Evolutionary conservation across 2,113 vertebrate genomes (phyloP).

Genomic region (Halcyon malimbica): DNA sequence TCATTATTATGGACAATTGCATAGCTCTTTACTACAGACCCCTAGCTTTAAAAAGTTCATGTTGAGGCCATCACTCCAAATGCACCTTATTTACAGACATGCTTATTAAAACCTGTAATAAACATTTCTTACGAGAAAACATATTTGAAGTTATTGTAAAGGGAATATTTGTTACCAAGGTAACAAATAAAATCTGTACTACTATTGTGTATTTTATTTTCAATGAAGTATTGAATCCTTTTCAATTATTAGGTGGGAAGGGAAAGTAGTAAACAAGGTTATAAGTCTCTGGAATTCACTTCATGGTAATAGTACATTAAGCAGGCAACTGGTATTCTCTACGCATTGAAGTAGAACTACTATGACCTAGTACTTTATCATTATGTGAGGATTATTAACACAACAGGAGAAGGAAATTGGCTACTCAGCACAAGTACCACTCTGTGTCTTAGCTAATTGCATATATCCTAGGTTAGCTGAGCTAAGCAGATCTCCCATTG

Average conservation of each 20-base stretch:
- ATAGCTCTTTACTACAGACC: not conserved
- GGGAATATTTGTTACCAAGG: constrained; percentile 59
- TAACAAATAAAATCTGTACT: constrained; percentile 62
- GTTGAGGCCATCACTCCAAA: constrained; percentile 14
- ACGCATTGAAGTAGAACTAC: not conserved
- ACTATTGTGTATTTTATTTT: constrained; percentile 59
- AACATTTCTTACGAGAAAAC: constrained; percentile 48
- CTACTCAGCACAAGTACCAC: constrained; percentile 8
- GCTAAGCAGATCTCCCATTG: constrained; percentile 8
- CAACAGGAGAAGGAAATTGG: constrained; percentile 38
- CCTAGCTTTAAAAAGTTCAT: constrained; percentile 31
- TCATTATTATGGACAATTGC: not conserved
- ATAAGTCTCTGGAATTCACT: constrained; percentile 61
- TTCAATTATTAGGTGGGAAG: constrained; percentile 66
- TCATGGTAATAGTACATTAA: constrained; percentile 48
- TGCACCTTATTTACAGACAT: constrained; percentile 38
- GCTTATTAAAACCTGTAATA: constrained; percentile 53
- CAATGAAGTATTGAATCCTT: constrained; percentile 56
- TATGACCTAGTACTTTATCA: constrained; percentile 11
- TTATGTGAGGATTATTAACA: constrained; percentile 42
- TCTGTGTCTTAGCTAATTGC: constrained; percentile 36
- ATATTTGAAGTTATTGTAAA: constrained; percentile 48
- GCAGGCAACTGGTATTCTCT: constrained; percentile 38
- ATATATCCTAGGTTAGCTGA: constrained; percentile 4
- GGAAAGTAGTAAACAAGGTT: constrained; percentile 55